Evolutionary conservation across 2,888 invertebrate genomes (phyloP), one percentile per base, ranked within the genome.

Genomic region (Heliconius erato): DNA sequence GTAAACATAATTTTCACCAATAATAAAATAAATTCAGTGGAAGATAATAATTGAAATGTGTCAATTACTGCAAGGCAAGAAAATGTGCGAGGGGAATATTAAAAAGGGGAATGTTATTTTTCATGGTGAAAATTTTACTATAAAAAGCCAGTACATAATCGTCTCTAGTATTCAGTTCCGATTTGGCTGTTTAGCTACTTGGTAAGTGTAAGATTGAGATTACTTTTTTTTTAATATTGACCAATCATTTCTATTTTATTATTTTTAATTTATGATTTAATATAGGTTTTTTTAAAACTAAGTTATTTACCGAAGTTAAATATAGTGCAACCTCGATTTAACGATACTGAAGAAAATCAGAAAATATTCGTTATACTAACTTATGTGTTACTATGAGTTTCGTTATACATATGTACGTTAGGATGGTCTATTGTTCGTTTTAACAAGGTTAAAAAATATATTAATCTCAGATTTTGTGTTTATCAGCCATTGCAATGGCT

Each of bases 21-120:
- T 92, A 93, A 94, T 88, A 84, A 88, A 90, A 92, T 92, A 91
- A 92, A 89, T 92, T 89, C 83, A 79, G 83, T 79, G 28, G 86
- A 86, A 87, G 88, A 89, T 89, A 91, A 90, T 92, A 94, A 93
- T 94, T 91, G 94, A 93, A 94, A 92, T 92, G 86, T 94, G 95
- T 95, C 96, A 96, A 94, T 95, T 95, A 92, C 90, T 86, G 89
- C 88, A 85, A 28, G 87, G 89, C 87, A 89, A 89, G 89, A 88
- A 88, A 89, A 90, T 86, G 86, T 87, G 88, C 90, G 92, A 90
- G 93, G 92, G 92, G 95, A 95, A 96, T 96, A 95, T 95, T 95
- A 94, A 95, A 92, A 87, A 91, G 93, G 94, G 93, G 94, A 91
- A 91, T 89, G 88, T 88, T 93, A 90, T 93, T 93, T 92, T 92